Evolutionary conservation across 2,797 vertebrate genomes (phyloP), one percentile per base, ranked within the genome.

Genomic region (Neosalanx taihuensis): DNA sequence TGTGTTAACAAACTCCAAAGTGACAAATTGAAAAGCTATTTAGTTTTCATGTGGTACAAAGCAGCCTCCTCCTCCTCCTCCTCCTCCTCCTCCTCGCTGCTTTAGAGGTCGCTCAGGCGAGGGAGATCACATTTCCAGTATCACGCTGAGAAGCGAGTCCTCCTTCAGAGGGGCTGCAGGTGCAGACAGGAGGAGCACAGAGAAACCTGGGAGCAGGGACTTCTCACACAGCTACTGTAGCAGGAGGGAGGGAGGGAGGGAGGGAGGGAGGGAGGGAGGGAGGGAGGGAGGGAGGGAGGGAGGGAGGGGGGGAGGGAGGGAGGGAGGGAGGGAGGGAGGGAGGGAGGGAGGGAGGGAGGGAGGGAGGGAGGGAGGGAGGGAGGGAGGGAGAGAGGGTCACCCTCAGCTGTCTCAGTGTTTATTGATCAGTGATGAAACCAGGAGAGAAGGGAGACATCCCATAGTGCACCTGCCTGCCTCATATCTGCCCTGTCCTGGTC

Each of bases 371-470:
- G 78, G 82, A 79, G 59, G 5, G 15, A 30, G 35, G 35, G n/a
- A 20, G 64, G 30, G 51, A 41, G 58, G 62, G 67, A 33, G 41
- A 60, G 49, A 83, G 83, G 83, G 83, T 83, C 31, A 26, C 77
- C 72, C 78, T 81, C 91, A 91, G 88, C 88, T 92, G 90, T 89
- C 78, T 64, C 33, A 71, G 78, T 85, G 77, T 84, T 88, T 91
- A 91, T 91, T 90, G 88, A 92, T 89, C 81, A 71, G 80, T 75
- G 72, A 84, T 76, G 69, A 56, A 67, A 78, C 80, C 56, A 72
- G 77, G 81, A 81, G 72, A 76, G 71, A 78, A 67, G 67, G 69
- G 75, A 71, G 72, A 78, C 76, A 83, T 80, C 82, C 72, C 71
- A 84, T 79, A 79, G 71, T 41, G 37, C 37, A 41, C 37, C 37